Evolutionary conservation across 2,888 invertebrate genomes (phyloP).

Genomic region (Pteria penguin): DNA sequence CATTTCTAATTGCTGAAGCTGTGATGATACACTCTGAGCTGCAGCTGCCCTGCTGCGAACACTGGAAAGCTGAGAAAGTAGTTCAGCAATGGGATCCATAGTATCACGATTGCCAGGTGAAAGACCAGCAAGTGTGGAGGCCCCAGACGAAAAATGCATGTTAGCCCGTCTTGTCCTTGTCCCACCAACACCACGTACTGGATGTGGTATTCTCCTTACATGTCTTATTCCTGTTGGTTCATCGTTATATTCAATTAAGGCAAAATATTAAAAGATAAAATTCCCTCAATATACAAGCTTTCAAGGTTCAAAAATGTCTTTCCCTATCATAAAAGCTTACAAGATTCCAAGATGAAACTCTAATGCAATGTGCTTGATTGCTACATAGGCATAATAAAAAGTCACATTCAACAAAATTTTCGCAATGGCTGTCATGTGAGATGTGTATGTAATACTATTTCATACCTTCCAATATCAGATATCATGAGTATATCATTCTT

Average conservation of each 20-base stretch:
- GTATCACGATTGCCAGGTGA: constrained; percentile 94
- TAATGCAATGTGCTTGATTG: too few species aligned
- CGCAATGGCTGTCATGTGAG: too few species aligned
- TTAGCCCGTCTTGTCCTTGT: constrained; percentile 92
- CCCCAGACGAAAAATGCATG: constrained; percentile 96
- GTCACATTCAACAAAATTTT: too few species aligned
- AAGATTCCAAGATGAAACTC: too few species aligned
- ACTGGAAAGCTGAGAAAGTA: constrained; percentile 96
- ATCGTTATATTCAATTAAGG: constrained; percentile 83
- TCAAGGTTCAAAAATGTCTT: not conserved
- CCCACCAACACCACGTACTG: constrained; percentile 86
- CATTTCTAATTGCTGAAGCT: constrained; percentile 95
- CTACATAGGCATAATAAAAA: too few species aligned
- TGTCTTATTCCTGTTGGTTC: constrained; percentile 87
- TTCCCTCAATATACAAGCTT: not conserved
- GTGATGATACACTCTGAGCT: constrained; percentile 78
- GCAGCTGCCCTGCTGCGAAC: constrained; percentile 86
- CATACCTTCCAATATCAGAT: too few species aligned
- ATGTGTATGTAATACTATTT: too few species aligned
- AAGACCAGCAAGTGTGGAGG: constrained; percentile 87
- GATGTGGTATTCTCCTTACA: constrained; percentile 90
- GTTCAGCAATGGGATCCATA: constrained; percentile 97
- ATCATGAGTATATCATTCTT: too few species aligned
- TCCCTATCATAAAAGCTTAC: too few species aligned
- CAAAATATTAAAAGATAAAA: too few species aligned